Percentiles rank a stretch among this genome's conserved stretches.
These are phyloP conservation scores for Neoascia interrupta DNA, from an alignment of 2,888 invertebrate genomes.

Conservation along the genomic window DNA sequence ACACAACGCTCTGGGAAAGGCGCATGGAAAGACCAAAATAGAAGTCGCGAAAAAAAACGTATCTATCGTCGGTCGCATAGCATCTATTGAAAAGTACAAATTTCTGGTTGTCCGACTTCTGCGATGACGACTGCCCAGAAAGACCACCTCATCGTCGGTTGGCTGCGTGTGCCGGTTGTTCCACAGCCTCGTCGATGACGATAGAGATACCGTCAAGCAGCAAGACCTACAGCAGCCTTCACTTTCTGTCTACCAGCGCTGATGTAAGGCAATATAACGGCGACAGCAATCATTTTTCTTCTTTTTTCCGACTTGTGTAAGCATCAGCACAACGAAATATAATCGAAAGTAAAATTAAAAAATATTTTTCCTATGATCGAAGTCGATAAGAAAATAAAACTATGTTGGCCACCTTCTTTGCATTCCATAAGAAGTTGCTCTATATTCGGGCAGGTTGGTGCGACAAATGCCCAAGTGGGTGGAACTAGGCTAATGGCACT, in stretches of 20 bases:
- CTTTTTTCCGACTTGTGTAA: constrained; percentile 48
- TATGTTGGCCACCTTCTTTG: constrained; percentile 6
- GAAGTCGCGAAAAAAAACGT: constrained; percentile 12
- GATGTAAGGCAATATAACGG: constrained; percentile 57
- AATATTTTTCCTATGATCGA: not conserved
- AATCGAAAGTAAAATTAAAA: constrained; percentile 60
- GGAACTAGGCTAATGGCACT: constrained; percentile 51
- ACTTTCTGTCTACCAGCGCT: constrained; percentile 60
- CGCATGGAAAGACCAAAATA: constrained; percentile 1
- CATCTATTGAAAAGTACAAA: constrained; percentile 38
- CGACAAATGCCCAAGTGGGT: not conserved
- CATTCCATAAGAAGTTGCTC: constrained; percentile 31
- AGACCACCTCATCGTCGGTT: constrained; percentile 42
- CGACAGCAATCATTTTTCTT: constrained; percentile 16
- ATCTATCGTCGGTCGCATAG: constrained; percentile 12
- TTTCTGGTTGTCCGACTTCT: constrained; percentile 47
- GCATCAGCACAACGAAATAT: constrained; percentile 43
- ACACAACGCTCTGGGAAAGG: constrained; percentile 37
- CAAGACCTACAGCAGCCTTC: constrained; percentile 48
- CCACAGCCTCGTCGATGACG: not conserved
- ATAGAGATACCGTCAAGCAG: constrained; percentile 17
- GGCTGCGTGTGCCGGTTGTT: constrained; percentile 41
- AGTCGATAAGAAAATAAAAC: not conserved
- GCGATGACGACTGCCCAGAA: constrained; percentile 25
- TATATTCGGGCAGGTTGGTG: not conserved